A percentile compares a stretch with the other conserved stretches of the same genome.
Conservation (phyloP, 2,113 vertebrate genomes). For the Pipa parva region DNA sequence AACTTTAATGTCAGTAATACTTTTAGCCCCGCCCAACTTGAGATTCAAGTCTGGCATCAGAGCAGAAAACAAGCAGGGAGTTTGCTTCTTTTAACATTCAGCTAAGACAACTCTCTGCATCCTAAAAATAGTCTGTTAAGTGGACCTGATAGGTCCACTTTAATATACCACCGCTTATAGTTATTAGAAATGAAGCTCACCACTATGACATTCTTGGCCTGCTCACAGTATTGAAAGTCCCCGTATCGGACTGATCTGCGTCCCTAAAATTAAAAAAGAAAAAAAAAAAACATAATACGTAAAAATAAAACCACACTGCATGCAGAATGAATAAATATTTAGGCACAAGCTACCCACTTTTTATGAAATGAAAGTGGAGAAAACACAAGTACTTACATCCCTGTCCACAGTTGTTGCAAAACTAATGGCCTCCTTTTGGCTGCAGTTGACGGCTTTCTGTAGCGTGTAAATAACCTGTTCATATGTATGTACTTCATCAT, state of each 20-base stretch:
- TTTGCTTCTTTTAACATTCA: too few species aligned
- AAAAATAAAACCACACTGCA: neutral
- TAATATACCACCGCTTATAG: too few species aligned
- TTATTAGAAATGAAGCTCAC: slow-evolving; percentile 73
- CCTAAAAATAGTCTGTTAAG: too few species aligned
- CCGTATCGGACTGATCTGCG: slow-evolving; percentile 91
- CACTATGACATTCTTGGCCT: slow-evolving; percentile 94
- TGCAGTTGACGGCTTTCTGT: slow-evolving; percentile 95
- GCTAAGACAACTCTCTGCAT: too few species aligned
- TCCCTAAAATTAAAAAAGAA: slow-evolving; percentile 62
- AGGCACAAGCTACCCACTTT: neutral
- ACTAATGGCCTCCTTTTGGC: slow-evolving; percentile 91
- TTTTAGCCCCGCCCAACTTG: too few species aligned
- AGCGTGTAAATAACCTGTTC: slow-evolving; percentile 98
- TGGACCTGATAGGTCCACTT: too few species aligned
- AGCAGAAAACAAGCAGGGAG: too few species aligned
- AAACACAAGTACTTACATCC: slow-evolving; percentile 76
- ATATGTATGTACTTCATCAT: slow-evolving; percentile 97
- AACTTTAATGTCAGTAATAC: too few species aligned
- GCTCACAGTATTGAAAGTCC: slow-evolving; percentile 91
- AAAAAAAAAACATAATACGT: neutral
- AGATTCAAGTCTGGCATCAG: too few species aligned
- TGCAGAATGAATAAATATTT: too few species aligned
- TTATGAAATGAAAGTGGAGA: neutral
- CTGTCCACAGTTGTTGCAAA: slow-evolving; percentile 95